phyloP scores from a whole-genome alignment of 1,140 invertebrate species.

The Drosophila dunni region DNA sequence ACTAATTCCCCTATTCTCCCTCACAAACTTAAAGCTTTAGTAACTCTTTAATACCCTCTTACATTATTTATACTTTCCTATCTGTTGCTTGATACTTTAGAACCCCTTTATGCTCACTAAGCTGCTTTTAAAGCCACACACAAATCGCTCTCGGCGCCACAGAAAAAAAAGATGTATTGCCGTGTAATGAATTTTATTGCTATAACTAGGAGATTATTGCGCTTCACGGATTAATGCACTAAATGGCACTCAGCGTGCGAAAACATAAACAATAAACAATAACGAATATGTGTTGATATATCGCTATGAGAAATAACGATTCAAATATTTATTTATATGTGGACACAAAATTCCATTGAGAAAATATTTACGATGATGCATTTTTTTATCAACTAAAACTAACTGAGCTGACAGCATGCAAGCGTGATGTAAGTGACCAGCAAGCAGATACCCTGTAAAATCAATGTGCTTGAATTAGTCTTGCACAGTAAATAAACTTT shows the following conservation, averaged over 20 bases:
- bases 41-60: too few relatives aligned
- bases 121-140: slow-evolving; percentile 15
- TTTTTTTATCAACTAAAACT: slow-evolving; percentile 18
- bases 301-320: slow-evolving; percentile 20
- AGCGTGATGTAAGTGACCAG: background rate
- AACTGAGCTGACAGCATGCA: background rate
- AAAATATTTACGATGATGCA: slow-evolving; percentile 39
- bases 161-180: background rate
- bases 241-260: slow-evolving; percentile 40
- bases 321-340: slow-evolving; percentile 33
- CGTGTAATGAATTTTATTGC: slow-evolving; percentile 27
- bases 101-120: background rate
- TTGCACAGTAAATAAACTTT: too few relatives aligned
- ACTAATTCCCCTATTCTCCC: too few relatives aligned
- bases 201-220: slow-evolving; percentile 37
- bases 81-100: background rate
- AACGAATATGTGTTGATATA: slow-evolving; percentile 28
- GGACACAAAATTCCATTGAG: slow-evolving; percentile 42
- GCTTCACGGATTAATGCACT: slow-evolving; percentile 45
- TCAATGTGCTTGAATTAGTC: too few relatives aligned
- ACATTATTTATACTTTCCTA: background rate
- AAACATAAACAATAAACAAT: slow-evolving; percentile 38
- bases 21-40: too few relatives aligned
- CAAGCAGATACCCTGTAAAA: background rate
- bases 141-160: slow-evolving; percentile 23